Evolutionary conservation across 2,888 invertebrate genomes (phyloP), one percentile per base, ranked within the genome.

Genomic region (Thumatha senex): DNA sequence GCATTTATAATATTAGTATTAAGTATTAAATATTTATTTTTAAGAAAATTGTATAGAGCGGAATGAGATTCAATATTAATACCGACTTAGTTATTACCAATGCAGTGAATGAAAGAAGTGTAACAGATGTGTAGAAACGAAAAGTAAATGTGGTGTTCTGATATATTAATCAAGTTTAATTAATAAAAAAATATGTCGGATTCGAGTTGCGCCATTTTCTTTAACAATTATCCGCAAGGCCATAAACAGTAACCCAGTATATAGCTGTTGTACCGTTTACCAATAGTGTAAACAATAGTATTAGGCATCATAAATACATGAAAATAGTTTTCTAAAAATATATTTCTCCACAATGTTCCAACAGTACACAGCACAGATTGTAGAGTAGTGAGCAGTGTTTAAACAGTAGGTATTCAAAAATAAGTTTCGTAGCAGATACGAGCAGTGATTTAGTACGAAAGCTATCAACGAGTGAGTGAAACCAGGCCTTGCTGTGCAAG

Each of bases 381-480:
- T 30, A 44, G 15, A 44, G 31, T 47, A 47, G 61, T 65, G 58
- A 53, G 14, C 56, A 46, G 54, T 46, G 63, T 69, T 68, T 58
- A 69, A 69, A 68, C 60, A 61, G 58, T n/a, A n/a, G n/a, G n/a
- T 69, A 70, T 80, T 80, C 67, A 74, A 81, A 82, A 82, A 84
- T 81, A 82, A 77, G 76, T 79, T 70, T 68, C 59, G 58, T 52
- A 65, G 63, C 74, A 72, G 66, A 67, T 72, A 70, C 65, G 66
- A 66, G 66, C 58, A 57, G 82, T 85, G 85, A 89, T 89, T 89
- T 88, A 89, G 72, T 77, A 72, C 72, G 75, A 77, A 80, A 74
- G 81, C 75, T 69, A 63, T 69, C 71, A 82, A 61, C 67, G 86
- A 89, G 78, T 87, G 89, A 90, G 72, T 81, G 68, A 82, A 73